Evolutionary conservation across 2,113 vertebrate species (phyloP), one percentile per base, ranked within the genome.

Genomic region (Zosterops japonicus): DNA sequence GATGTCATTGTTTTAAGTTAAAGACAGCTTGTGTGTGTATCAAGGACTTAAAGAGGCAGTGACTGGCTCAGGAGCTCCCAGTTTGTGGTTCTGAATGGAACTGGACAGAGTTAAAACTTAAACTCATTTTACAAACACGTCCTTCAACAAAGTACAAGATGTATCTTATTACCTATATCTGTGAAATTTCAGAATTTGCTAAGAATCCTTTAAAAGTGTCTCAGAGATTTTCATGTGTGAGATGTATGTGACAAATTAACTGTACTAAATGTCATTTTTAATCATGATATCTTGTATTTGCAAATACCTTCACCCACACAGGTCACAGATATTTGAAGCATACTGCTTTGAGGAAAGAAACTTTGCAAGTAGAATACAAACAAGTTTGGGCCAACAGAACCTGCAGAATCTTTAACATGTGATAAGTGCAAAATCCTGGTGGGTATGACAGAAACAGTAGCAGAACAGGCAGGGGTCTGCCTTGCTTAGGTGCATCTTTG

Each of bases 261-360:
- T 39, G 6, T 6, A 35, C 1, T 35, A 50, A 71, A 47, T 24
- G 3, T 6, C 1, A 44, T 3, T 47, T 90, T 88, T 53, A 65
- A 46, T 4, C 0, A 0, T n/a, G 9, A 7, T 47, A 6, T 14
- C 28, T 70, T 14, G 14, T 8, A 36, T 72, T 18, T 46, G 11
- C 47, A 50, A 75, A 22, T 27, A 22, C 11, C 5, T 63, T 77
- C n/a, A 46, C 5, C 5, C 23, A 7, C 14, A 41, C 3, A 8
- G 3, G 25, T 63, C 21, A 42, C 21, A 47, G 5, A 8, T 21
- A 56, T 86, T 76, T 71, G 29, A 12, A 68, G 16, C 49, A 60
- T 41, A 8, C 6, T 60, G 3, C 27, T 59, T 29, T 72, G n/a
- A 60, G 27, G 6, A 80, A 35, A 76, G 25, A 52, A 55, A 60